phyloP scores from a whole-genome alignment of 1,140 invertebrate genomes.

The Trissolcus basalis region DNA sequence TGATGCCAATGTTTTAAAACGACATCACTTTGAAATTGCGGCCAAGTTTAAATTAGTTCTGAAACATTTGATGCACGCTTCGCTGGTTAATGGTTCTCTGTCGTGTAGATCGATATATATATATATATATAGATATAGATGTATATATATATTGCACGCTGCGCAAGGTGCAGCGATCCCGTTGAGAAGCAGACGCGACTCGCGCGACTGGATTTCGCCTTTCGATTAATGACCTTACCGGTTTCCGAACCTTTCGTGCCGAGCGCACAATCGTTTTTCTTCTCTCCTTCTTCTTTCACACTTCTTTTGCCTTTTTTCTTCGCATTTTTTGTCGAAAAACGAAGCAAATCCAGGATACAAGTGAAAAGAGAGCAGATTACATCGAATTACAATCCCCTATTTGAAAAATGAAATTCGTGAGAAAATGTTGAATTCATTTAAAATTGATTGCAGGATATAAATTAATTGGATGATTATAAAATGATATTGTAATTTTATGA shows the following conservation, averaged over 20 bases:
- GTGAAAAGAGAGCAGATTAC: conserved; percentile 16
- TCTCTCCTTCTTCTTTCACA: conserved; percentile 3
- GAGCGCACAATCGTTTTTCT: conserved; percentile 7
- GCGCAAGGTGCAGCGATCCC: conserved; percentile 54
- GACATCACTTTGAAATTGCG: conserved; percentile 60
- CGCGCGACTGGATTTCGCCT: conserved; percentile 63
- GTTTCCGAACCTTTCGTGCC: conserved; percentile 49
- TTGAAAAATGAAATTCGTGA: background rate
- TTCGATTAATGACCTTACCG: conserved; percentile 67
- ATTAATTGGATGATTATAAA: no score
- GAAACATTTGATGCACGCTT: conserved; percentile 68
- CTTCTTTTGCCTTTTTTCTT: background rate
- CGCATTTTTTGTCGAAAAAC: conserved; percentile 8
- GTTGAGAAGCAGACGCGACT: conserved; percentile 55
- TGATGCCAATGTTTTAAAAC: conserved; percentile 60
- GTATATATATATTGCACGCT: conserved; percentile 50
- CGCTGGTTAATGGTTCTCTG: conserved; percentile 65
- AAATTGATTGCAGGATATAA: no score
- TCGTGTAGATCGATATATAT: conserved; percentile 60
- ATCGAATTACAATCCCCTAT: background rate
- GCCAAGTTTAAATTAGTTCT: conserved; percentile 72
- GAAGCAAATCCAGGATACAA: conserved; percentile 12
- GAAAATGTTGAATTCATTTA: background rate
- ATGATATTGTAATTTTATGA: no score
- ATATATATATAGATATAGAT: no score